Percentiles rank a stretch among this genome's conserved stretches.
Evolutionary conservation across 2,888 invertebrate genomes (phyloP).

Genomic region (Drosophila kuntzei): DNA sequence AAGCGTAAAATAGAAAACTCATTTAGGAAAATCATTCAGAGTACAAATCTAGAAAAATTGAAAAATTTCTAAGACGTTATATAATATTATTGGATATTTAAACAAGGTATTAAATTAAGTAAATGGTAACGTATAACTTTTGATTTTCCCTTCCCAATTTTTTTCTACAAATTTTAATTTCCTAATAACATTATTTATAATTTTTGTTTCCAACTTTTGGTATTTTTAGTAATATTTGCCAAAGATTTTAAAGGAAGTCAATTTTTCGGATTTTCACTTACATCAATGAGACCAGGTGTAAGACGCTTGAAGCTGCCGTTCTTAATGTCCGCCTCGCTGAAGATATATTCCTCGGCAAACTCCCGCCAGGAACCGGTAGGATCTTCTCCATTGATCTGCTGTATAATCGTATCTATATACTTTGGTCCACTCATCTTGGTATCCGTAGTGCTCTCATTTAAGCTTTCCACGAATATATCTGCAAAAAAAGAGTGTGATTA

Average conservation of each 20-base stretch:
- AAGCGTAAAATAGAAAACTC: no score
- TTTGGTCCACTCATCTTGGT: constrained; percentile 66
- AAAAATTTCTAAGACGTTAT: no score
- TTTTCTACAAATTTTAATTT: neutral
- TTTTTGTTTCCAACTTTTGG: neutral
- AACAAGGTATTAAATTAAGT: no score
- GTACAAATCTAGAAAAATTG: no score
- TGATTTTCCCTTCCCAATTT: no score
- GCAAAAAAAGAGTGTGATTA: neutral
- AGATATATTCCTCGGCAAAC: constrained; percentile 81
- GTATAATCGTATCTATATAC: constrained; percentile 82
- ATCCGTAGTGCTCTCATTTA: constrained; percentile 82
- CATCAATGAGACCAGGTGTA: constrained; percentile 86
- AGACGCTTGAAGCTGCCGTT: constrained; percentile 85
- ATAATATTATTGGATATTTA: no score
- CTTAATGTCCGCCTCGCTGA: constrained; percentile 76
- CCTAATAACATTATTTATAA: neutral
- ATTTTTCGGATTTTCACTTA: constrained; percentile 64
- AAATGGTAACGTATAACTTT: no score
- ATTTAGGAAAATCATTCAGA: no score
- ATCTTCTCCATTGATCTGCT: constrained; percentile 83
- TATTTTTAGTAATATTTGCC: neutral
- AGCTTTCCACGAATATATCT: constrained; percentile 82
- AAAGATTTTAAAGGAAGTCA: neutral
- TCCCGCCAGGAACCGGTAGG: constrained; percentile 79